Evolutionary conservation across 2,113 vertebrate genomes (phyloP).

Genomic region (Colistium nudipinnis): DNA sequence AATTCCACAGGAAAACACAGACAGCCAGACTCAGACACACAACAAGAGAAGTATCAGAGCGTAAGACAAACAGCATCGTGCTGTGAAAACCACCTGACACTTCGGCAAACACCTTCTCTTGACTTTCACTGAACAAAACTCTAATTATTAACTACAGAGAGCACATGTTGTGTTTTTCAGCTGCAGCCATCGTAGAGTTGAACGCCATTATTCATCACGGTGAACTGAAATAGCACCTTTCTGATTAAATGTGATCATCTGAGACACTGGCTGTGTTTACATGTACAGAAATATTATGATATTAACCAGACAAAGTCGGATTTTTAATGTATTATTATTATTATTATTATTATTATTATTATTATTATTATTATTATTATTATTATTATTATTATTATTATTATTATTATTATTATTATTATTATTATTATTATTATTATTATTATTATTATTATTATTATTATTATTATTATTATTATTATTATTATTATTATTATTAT

Average conservation of each 20-base stretch:
- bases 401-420: too few species aligned
- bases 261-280: too few species aligned
- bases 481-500: too few species aligned
- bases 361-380: too few species aligned
- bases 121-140: background rate
- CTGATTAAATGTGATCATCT: background rate
- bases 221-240: background rate
- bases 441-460: too few species aligned
- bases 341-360: too few species aligned
- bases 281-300: too few species aligned
- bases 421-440: too few species aligned
- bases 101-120: background rate
- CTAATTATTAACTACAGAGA: conserved; percentile 5
- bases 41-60: background rate
- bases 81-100: background rate
- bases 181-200: background rate
- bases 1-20: background rate
- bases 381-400: too few species aligned
- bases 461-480: too few species aligned
- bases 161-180: background rate
- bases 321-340: too few species aligned
- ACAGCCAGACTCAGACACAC: background rate
- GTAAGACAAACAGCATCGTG: background rate
- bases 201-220: background rate
- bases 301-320: too few species aligned